Evolutionary conservation across 2,888 invertebrate species (phyloP).

Genomic region (Drosophila mercatorum): DNA sequence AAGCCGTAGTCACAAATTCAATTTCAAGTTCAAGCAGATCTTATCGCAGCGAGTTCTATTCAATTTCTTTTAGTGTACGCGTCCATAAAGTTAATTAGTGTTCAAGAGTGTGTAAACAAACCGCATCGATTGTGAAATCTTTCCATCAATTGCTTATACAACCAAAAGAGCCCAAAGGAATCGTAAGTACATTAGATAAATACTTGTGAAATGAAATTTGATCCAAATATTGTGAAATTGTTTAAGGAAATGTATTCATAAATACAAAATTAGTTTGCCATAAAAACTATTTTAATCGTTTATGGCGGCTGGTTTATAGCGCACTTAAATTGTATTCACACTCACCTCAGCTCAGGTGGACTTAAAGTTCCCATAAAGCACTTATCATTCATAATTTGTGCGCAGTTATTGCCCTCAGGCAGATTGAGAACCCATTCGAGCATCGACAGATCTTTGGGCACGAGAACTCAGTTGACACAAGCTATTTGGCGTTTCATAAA

Average conservation of each 20-base stretch:
- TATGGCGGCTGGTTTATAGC: not conserved
- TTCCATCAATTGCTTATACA: constrained; percentile 12
- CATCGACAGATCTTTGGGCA: constrained; percentile 19
- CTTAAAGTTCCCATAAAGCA: constrained; percentile 4
- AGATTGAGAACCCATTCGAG: not conserved
- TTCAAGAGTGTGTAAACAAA: constrained; percentile 4
- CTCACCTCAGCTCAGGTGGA: not conserved
- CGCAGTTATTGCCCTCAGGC: not conserved
- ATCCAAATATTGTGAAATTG: not conserved
- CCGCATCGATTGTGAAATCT: constrained; percentile 18
- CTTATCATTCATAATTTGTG: not conserved
- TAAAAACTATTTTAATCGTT: not conserved
- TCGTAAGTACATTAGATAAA: constrained; percentile 17
- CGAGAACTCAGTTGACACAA: not conserved
- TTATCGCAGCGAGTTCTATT: constrained; percentile 21
- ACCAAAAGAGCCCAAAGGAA: not conserved
- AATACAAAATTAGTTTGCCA: not conserved
- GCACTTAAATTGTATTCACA: not conserved
- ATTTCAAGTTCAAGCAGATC: not conserved
- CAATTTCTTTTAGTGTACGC: constrained; percentile 5
- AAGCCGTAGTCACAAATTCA: not conserved
- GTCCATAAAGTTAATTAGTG: constrained; percentile 2
- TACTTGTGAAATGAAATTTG: not conserved
- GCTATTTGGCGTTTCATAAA: constrained; percentile 29
- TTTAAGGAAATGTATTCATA: not conserved